These are phyloP conservation scores for Drosophila baimaii DNA, from an alignment of 1,140 invertebrate species.

Conservation along the genomic window DNA sequence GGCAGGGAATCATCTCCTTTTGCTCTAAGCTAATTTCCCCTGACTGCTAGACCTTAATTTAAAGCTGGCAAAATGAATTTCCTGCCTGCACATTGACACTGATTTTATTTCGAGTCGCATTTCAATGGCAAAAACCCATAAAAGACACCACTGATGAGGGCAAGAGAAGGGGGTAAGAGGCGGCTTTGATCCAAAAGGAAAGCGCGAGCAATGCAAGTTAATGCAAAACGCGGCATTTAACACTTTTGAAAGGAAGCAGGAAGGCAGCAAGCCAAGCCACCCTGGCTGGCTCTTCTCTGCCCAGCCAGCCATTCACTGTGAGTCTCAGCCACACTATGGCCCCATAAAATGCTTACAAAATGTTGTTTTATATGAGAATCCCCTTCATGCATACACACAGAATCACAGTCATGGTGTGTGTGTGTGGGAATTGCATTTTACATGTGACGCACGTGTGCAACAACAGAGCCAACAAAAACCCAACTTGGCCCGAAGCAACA, in stretches of 20 bases:
- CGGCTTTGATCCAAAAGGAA: constrained; percentile 24
- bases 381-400: constrained; percentile 11
- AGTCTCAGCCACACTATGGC: constrained; percentile 65
- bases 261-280: not conserved
- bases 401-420: constrained; percentile 11
- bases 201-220: constrained; percentile 58
- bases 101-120: constrained; percentile 69
- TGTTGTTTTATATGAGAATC: constrained; percentile 76
- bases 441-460: constrained; percentile 75
- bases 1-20: not conserved
- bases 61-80: constrained; percentile 61
- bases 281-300: not conserved
- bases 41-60: not conserved
- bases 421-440: constrained; percentile 70
- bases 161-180: not conserved
- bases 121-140: constrained; percentile 68
- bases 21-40: constrained; percentile 60
- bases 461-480: constrained; percentile 54
- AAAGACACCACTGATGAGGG: constrained; percentile 40
- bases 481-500: constrained; percentile 53
- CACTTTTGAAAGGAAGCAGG: constrained; percentile 69
- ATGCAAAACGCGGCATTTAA: constrained; percentile 82
- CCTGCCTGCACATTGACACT: constrained; percentile 75
- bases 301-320: constrained; percentile 49
- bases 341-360: constrained; percentile 81